Evolutionary conservation across 1,140 invertebrate genomes (phyloP).

Genomic region (Panagrolaimus sp.): DNA sequence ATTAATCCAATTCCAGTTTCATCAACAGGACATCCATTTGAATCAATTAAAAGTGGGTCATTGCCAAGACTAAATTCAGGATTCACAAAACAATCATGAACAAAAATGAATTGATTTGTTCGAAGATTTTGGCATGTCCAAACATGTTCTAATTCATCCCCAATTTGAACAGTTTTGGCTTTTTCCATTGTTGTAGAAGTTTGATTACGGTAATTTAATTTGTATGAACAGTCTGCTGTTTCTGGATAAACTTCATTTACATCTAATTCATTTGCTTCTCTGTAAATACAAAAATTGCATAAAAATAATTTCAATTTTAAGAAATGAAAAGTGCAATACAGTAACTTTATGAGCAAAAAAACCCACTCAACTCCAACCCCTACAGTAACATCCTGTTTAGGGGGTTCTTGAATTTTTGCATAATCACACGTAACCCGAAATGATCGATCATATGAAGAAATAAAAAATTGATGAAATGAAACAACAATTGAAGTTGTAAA

Average conservation of each 20-base stretch:
- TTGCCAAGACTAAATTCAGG: background rate
- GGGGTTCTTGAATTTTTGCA: conserved; percentile 10
- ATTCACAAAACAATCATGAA: conserved; percentile 3
- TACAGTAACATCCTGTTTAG: conserved; percentile 15
- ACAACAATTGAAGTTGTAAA: conserved; percentile 24
- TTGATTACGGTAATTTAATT: background rate
- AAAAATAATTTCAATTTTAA: background rate
- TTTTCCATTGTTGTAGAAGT: background rate
- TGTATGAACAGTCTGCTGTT: background rate
- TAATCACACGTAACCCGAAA: conserved; percentile 25
- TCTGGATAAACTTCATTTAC: conserved; percentile 1
- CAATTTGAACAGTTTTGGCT: conserved; percentile 17
- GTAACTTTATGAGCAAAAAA: no score
- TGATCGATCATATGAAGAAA: conserved; percentile 18
- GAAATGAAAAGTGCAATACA: no score
- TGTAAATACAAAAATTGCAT: background rate
- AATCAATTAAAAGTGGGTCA: background rate
- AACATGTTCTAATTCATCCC: conserved; percentile 20
- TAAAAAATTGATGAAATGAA: conserved; percentile 23
- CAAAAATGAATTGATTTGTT: conserved; percentile 15
- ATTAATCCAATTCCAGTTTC: background rate
- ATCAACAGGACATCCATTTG: background rate
- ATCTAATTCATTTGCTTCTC: background rate
- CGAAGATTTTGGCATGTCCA: conserved; percentile 19
- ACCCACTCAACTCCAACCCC: conserved; percentile 22